A percentile compares a stretch with the other conserved stretches of the same genome.
Conservation (phyloP, 2,888 invertebrate species). For the Cremastinae sp. region DNA sequence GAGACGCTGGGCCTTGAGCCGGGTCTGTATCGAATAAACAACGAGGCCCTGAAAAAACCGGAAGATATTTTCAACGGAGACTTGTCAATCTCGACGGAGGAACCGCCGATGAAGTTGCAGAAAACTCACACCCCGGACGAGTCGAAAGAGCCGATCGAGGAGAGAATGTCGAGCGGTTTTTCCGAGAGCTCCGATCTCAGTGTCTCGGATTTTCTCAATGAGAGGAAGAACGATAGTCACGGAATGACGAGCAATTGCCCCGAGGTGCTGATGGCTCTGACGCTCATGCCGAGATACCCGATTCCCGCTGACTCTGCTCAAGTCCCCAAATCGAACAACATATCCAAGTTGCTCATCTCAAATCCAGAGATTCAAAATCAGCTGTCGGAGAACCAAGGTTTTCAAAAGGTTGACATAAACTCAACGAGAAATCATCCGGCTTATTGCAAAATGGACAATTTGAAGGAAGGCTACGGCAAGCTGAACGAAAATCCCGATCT, state of each 20-base stretch:
- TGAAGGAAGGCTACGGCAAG: constrained; percentile 66
- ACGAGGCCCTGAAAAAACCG: constrained; percentile 66
- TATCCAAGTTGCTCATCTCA: constrained; percentile 74
- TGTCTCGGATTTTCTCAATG: constrained; percentile 73
- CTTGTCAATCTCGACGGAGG: constrained; percentile 58
- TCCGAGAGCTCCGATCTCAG: constrained; percentile 74
- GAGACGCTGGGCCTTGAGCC: constrained; percentile 73
- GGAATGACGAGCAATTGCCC: constrained; percentile 70
- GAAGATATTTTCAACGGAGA: constrained; percentile 58
- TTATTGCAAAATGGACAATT: constrained; percentile 56
- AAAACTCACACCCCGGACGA: constrained; percentile 68
- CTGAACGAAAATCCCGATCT: constrained; percentile 63
- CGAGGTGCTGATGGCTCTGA: constrained; percentile 76
- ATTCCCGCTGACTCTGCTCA: constrained; percentile 65
- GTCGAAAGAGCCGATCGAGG: constrained; percentile 73
- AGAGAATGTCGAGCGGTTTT: constrained; percentile 72
- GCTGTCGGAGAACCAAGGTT: constrained; percentile 75
- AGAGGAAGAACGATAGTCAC: constrained; percentile 67
- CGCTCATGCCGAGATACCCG: constrained; percentile 74
- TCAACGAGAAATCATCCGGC: constrained; percentile 58
- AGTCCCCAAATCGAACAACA: constrained; percentile 57
- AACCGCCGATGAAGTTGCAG: constrained; percentile 71
- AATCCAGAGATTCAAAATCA: constrained; percentile 76
- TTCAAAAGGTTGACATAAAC: constrained; percentile 75
- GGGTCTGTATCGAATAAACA: constrained; percentile 73